Percentiles rank a stretch among this genome's conserved stretches.
These are phyloP conservation scores for Xylocopa sonorina DNA, from an alignment of 1,140 invertebrate genomes.

Conservation along the genomic window DNA sequence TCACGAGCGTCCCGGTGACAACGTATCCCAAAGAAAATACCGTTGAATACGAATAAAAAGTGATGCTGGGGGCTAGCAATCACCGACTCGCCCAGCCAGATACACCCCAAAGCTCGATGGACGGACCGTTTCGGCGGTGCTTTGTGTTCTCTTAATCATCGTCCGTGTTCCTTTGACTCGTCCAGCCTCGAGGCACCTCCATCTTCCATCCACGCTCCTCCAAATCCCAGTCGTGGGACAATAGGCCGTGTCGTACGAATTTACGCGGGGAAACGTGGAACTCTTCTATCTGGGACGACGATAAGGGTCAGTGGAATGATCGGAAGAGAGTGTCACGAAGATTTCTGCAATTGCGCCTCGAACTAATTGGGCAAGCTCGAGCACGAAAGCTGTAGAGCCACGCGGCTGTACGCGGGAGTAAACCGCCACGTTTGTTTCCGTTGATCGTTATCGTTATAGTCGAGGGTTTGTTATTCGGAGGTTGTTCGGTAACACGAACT, in stretches of 20 bases:
- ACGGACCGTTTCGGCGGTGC: slow-evolving; percentile 21
- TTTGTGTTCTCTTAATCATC: slow-evolving; percentile 57
- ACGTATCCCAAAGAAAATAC: neutral
- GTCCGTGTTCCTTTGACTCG: slow-evolving; percentile 39
- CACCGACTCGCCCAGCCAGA: neutral
- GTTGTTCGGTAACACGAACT: neutral
- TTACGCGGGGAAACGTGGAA: slow-evolving; percentile 24
- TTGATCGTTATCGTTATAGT: slow-evolving; percentile 28
- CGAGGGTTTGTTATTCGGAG: slow-evolving; percentile 12
- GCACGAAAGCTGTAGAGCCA: neutral
- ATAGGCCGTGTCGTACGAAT: slow-evolving; percentile 41
- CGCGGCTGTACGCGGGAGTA: neutral
- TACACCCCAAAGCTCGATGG: neutral
- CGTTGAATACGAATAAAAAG: neutral
- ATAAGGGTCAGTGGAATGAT: neutral
- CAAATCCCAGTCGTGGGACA: slow-evolving; percentile 42
- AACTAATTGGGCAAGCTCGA: neutral
- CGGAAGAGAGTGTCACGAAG: neutral
- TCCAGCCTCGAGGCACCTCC: slow-evolving; percentile 22
- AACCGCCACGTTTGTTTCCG: neutral
- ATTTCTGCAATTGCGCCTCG: neutral
- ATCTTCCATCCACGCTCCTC: slow-evolving; percentile 9
- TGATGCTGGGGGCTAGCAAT: neutral
- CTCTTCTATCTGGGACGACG: neutral
- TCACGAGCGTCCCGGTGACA: neutral